phyloP scores from a whole-genome alignment of 2,797 vertebrate genomes.

The Gadopsis marmoratus region DNA sequence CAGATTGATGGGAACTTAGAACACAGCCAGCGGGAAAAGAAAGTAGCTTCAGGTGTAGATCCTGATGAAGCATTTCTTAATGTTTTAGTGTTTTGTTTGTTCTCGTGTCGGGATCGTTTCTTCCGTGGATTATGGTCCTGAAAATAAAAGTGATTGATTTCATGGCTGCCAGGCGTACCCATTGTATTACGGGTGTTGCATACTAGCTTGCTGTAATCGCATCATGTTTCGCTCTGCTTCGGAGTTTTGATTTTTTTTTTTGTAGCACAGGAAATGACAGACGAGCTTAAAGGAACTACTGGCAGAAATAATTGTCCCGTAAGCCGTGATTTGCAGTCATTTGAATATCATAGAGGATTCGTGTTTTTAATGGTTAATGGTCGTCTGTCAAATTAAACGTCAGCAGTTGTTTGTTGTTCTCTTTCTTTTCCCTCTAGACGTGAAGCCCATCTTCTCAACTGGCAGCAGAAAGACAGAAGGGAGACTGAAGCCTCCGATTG shows the following conservation, averaged over 20 bases:
- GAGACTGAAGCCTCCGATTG: no score
- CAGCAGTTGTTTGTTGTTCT: background rate
- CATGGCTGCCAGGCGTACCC: slow-evolving; percentile 10
- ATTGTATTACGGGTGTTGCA: background rate
- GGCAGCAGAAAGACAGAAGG: no score
- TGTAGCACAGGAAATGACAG: background rate
- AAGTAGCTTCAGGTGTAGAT: background rate
- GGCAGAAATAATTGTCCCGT: background rate
- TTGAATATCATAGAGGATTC: background rate
- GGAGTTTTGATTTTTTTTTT: background rate
- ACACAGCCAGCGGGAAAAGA: background rate
- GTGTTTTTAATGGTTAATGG: background rate
- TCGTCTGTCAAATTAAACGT: background rate
- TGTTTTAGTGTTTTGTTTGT: background rate
- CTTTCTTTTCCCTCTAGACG: no score
- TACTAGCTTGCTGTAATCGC: background rate
- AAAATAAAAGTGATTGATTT: background rate
- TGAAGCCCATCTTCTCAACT: background rate
- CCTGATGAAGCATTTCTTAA: background rate
- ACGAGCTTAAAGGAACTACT: background rate
- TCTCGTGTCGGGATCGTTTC: background rate
- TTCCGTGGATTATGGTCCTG: background rate
- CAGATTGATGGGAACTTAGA: background rate
- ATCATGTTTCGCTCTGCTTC: background rate
- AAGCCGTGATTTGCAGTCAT: background rate